Conservation (phyloP, 23 tunicate species). For the Styela clava region DNA sequence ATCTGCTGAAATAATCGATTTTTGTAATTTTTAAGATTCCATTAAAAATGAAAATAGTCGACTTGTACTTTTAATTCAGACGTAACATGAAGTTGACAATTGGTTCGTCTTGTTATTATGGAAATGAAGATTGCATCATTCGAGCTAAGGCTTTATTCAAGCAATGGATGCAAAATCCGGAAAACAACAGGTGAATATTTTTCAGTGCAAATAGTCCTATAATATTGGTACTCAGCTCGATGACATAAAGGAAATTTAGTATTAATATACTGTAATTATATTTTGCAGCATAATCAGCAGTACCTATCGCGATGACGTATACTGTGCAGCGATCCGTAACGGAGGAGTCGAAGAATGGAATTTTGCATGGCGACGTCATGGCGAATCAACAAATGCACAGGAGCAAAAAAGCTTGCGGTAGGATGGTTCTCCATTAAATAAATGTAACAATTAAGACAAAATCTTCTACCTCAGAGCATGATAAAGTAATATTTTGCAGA, state of each 20-base stretch:
- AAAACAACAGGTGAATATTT: not conserved
- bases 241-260: no score
- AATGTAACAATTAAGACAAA: no score
- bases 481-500: no score
- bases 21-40: no score
- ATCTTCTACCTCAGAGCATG: no score
- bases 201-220: no score
- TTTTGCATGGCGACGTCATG: conserved; percentile 58
- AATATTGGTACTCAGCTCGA: no score
- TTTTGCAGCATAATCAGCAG: conserved; percentile 26
- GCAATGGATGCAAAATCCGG: conserved; percentile 48
- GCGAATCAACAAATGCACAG: conserved; percentile 35
- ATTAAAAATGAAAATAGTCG: no score
- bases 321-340: conserved; percentile 72
- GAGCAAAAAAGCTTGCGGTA: conserved; percentile 49
- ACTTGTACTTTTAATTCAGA: no score
- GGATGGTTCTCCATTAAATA: no score
- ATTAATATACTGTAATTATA: not conserved
- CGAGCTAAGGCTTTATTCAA: conserved; percentile 23
- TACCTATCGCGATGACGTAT: conserved; percentile 56
- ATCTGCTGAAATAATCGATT: no score
- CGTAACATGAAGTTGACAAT: conserved; percentile 44
- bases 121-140: conserved; percentile 45
- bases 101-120: conserved; percentile 54
- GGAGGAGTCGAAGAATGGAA: conserved; percentile 77